These are phyloP conservation scores for Trisateles emortualis DNA, from an alignment of 2,888 invertebrate genomes.

Conservation along the genomic window DNA sequence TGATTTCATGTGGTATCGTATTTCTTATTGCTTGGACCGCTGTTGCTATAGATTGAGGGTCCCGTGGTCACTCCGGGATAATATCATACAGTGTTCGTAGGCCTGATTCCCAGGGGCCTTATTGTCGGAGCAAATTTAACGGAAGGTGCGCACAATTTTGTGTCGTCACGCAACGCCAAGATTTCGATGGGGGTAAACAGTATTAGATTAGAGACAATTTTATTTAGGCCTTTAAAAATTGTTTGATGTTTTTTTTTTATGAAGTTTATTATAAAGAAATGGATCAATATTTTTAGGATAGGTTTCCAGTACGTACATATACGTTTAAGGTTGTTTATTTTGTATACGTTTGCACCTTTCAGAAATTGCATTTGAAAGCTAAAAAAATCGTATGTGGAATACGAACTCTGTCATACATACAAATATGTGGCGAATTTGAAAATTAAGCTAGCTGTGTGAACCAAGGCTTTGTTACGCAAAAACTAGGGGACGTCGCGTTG, in stretches of 20 bases:
- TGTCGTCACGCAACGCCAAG: slow-evolving; percentile 47
- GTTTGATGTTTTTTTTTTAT: slow-evolving; percentile 6
- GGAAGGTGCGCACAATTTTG: slow-evolving; percentile 56
- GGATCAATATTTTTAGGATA: no score
- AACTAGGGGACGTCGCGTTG: slow-evolving; percentile 38
- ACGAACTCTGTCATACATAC: slow-evolving; percentile 39
- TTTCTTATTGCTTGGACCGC: slow-evolving; percentile 39
- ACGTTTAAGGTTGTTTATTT: no score
- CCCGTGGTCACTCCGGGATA: slow-evolving; percentile 65
- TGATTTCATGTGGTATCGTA: no score
- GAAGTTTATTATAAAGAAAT: no score
- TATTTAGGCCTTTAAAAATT: slow-evolving; percentile 26
- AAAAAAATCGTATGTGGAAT: slow-evolving; percentile 36
- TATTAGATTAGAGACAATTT: slow-evolving; percentile 40
- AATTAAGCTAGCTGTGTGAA: slow-evolving; percentile 41
- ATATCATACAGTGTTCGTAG: slow-evolving; percentile 58
- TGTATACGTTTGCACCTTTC: slow-evolving; percentile 34
- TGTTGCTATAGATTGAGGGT: slow-evolving; percentile 55
- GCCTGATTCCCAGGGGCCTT: slow-evolving; percentile 56
- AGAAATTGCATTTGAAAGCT: slow-evolving; percentile 43
- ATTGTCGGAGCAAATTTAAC: slow-evolving; percentile 72
- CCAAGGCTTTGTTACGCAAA: slow-evolving; percentile 39
- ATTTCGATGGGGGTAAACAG: slow-evolving; percentile 31
- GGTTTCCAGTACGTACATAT: no score
- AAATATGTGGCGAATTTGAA: slow-evolving; percentile 46